Base-by-base conservation (phyloP, 2,113 vertebrate genomes). In the Sylvia atricapilla region DNA sequence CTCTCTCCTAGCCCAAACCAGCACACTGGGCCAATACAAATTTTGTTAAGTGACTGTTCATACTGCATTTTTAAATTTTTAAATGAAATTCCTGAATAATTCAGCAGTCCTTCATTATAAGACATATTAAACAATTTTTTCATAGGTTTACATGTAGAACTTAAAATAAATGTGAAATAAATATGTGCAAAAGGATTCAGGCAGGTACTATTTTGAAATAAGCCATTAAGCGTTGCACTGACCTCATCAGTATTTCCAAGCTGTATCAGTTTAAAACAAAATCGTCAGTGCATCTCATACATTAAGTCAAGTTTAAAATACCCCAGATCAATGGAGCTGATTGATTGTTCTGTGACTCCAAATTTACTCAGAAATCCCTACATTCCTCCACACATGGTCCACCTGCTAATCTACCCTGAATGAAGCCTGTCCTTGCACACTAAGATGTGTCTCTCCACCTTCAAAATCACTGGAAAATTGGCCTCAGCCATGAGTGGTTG, bases 351-450 rank as follows among this genome's bases (percentile, higher is more conserved):
- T 56, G 4, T 41, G 76, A 78, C 37, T 82, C 13, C 13, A 68
- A 59, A 89, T 72, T 82, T 58, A 70, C 52, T 22, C 30, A 72
- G 74, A 84, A 56, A 84, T 31, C 23, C 21, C 52, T 49, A 24
- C 13, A 22, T 27, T 77, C 20, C 68, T 59, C 31, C 55, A 58
- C 50, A 66, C 37, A 67, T 9, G 74, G 46, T 9, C 53, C 27
- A 63, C 28, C 14, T 74, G 46, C 64, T n/a, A 46, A 69, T 24
- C 55, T 23, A 11, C 22, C 68, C 64, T 55, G 43, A 74, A 59
- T 0, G 0, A 1, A 62, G 41, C 31, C 20, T 28, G 5, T 28
- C 41, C 73, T 70, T 64, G n/a, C 3, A 2, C 2, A 4, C 1
- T 10, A 55, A 82, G 28, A 70, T 31, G 46, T 46, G 56, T 11